phyloP scores from a whole-genome alignment of 2,888 invertebrate genomes.

The Cyaniris semiargus region DNA sequence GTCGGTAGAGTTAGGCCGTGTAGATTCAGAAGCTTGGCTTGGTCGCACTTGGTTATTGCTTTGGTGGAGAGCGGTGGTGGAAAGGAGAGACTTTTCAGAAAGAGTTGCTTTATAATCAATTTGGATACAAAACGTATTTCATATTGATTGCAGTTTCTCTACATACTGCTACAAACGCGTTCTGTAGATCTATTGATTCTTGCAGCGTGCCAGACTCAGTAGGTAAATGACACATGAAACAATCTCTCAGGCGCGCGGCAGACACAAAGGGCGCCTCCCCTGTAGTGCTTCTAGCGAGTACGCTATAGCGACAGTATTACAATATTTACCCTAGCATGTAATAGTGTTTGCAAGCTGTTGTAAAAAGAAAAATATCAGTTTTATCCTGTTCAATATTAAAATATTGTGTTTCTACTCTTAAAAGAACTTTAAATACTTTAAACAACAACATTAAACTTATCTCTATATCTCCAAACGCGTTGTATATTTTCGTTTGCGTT shows the following conservation, averaged over 20 bases:
- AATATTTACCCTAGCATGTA: no score
- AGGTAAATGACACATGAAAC: slow-evolving; percentile 15
- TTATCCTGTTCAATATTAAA: background rate
- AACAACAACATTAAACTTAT: no score
- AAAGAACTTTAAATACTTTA: no score
- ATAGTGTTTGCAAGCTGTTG: background rate
- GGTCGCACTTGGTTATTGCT: no score
- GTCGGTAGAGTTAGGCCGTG: no score
- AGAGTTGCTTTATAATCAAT: background rate
- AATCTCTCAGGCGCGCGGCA: slow-evolving; percentile 4
- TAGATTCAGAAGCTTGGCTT: no score
- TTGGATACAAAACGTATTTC: background rate
- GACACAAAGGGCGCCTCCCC: slow-evolving; percentile 8
- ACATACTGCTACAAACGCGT: background rate
- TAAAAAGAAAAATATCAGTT: background rate
- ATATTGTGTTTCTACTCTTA: no score
- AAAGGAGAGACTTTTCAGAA: no score
- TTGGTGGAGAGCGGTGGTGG: no score
- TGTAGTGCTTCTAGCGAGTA: background rate
- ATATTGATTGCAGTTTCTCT: background rate
- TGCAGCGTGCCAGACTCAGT: background rate
- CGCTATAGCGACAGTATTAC: no score
- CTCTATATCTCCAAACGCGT: no score
- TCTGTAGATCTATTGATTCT: background rate
- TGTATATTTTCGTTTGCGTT: no score